phyloP scores from a whole-genome alignment of 2,888 invertebrate species.

The Chirona hameri region DNA sequence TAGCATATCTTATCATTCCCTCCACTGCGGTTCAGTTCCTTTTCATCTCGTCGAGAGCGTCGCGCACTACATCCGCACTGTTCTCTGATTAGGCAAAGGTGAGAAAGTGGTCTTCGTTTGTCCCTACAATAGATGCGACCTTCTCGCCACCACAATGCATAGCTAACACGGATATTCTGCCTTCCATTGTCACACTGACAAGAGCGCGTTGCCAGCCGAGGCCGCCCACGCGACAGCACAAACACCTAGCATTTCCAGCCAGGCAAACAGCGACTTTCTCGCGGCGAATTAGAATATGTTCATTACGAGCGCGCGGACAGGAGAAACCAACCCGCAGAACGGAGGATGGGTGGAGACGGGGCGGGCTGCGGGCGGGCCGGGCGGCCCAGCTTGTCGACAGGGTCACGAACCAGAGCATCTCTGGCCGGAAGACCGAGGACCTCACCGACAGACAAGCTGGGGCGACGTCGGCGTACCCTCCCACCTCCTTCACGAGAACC shows the following conservation, averaged over 20 bases:
- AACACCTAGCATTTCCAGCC: background rate
- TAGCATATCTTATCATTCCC: no score
- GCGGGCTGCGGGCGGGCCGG: background rate
- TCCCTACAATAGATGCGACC: background rate
- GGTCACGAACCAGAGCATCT: no score
- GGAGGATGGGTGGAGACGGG: background rate
- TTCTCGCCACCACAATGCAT: background rate
- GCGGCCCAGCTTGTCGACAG: no score
- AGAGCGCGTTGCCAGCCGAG: background rate
- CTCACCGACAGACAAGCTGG: no score
- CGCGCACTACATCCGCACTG: no score
- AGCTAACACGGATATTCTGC: background rate
- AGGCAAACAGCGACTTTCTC: background rate
- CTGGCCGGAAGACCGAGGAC: no score
- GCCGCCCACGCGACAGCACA: background rate
- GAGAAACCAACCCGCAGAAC: conserved; percentile 3
- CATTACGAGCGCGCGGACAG: background rate
- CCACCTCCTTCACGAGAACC: background rate
- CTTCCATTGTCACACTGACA: background rate
- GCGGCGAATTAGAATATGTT: background rate
- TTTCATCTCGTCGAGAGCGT: no score
- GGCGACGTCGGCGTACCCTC: no score
- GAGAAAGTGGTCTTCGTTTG: background rate
- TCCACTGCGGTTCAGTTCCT: no score
- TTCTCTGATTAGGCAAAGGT: background rate